Evolutionary conservation across 2,888 invertebrate species (phyloP).

Genomic region (Orgyia antiqua): DNA sequence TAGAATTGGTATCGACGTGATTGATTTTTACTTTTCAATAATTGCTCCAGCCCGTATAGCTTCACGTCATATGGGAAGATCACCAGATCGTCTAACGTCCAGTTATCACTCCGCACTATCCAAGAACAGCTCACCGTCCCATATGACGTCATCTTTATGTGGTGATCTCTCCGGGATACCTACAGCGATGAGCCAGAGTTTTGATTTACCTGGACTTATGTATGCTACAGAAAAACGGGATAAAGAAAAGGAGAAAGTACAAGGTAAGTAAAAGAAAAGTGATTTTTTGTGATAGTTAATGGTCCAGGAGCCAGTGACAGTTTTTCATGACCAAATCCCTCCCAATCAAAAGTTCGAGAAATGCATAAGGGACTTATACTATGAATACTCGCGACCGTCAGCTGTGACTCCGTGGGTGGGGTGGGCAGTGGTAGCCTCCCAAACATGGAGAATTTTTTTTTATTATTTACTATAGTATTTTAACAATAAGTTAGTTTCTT

Average conservation of each 20-base stretch:
- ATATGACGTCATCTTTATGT: slow-evolving; percentile 49
- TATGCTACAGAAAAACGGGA: slow-evolving; percentile 32
- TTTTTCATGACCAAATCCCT: no score
- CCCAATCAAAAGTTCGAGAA: no score
- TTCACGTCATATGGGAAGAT: slow-evolving; percentile 66
- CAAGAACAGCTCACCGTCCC: slow-evolving; percentile 46
- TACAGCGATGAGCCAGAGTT: slow-evolving; percentile 52
- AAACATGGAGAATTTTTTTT: no score
- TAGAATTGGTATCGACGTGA: background rate
- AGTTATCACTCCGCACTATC: slow-evolving; percentile 80
- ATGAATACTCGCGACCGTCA: no score
- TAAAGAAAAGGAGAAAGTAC: slow-evolving; percentile 28
- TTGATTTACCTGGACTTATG: slow-evolving; percentile 51
- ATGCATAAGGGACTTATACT: no score
- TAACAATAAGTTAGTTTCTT: no score
- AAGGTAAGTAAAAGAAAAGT: slow-evolving; percentile 30
- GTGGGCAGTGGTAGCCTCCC: no score
- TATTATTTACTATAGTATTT: no score
- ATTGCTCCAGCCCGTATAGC: slow-evolving; percentile 50
- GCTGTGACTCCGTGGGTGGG: no score
- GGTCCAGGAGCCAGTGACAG: no score
- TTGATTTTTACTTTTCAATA: background rate
- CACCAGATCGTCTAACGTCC: slow-evolving; percentile 85
- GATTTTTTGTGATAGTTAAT: no score
- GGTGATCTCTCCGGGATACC: slow-evolving; percentile 42